Base-by-base conservation (phyloP, 2,888 invertebrate species). In the Tinea semifulvella region DNA sequence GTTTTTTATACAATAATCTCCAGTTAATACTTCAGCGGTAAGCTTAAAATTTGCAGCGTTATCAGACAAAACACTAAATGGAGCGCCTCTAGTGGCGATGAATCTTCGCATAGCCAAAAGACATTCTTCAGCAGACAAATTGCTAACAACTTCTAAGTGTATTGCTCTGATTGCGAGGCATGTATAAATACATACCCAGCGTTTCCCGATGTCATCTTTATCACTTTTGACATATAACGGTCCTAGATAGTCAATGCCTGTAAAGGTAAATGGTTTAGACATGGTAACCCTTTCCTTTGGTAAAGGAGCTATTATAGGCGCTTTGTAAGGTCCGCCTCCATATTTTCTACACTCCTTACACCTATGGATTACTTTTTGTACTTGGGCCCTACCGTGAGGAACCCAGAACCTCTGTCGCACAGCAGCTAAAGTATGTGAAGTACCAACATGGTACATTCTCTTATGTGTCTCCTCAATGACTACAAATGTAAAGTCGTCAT, bases 121-220 rank as follows among this genome's bases (percentile, higher is more conserved):
- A 28, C 52, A 49, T 27, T 54, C 50, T 45, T 52, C 52, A 2
- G 52, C 50, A 6, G 53, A 47, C 3, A 54, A 27, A 28, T 56
- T 51, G 14, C 50, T 49, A 0, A 54, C 53, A 1, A 54, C 47
- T 44, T 56, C 53, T 36, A 56, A 16, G 39, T 54, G 53, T 8
- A 56, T 45, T 1, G 54, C 53, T 45, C 53, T 48, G 5, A 55
- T 47, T 7, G 53, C 47, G 14, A 57, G 35, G 25, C 52, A 52
- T n/a, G 53, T 53, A 16, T 38, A 49, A 8, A 53, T 14, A 17
- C 43, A 46, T 17, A 53, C 42, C 53, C 52, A 54, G 6, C 52
- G 42, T 22, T 52, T 52, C 3, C 45, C 45, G 6, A 28, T 42
- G 8, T 35, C 11, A 3, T 14, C 40, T 4, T 44, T 26, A 3